Conservation (phyloP, 1,140 invertebrate species). For the Diachasma alloeum region DNA sequence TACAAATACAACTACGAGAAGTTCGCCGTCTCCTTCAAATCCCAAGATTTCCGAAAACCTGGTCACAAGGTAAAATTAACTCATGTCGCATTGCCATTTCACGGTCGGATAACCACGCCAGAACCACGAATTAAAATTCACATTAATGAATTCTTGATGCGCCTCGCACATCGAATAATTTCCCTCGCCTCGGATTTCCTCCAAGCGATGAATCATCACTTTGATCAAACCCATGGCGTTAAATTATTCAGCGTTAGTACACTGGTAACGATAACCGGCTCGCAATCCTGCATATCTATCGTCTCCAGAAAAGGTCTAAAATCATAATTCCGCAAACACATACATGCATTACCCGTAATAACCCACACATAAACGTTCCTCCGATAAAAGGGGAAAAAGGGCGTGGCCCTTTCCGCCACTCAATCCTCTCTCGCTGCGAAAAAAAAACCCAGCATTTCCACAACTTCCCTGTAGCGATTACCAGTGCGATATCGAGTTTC, state of each 20-base stretch:
- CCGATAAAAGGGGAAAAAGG: not conserved
- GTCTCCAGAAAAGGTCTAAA: not conserved
- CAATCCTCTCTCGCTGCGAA: not conserved
- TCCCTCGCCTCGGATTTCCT: not conserved
- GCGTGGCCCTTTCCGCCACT: not conserved
- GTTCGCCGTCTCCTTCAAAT: too few relatives aligned
- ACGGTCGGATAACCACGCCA: too few relatives aligned
- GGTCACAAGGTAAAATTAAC: too few relatives aligned
- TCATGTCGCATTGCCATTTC: too few relatives aligned
- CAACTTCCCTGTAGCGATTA: not conserved
- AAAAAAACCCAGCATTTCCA: not conserved
- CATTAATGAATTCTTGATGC: not conserved
- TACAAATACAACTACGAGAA: too few relatives aligned
- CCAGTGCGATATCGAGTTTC: constrained; percentile 1
- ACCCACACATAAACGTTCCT: not conserved
- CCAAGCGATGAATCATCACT: not conserved
- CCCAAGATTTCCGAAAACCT: too few relatives aligned
- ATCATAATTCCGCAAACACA: not conserved
- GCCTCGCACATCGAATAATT: not conserved
- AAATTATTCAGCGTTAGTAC: not conserved
- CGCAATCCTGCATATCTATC: not conserved
- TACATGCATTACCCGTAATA: not conserved
- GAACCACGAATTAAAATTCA: too few relatives aligned
- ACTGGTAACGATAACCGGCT: not conserved
- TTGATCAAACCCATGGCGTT: not conserved